These are phyloP conservation scores for Microcebus murinus DNA, from an alignment of 2,113 vertebrate genomes.

Conservation along the genomic window DNA sequence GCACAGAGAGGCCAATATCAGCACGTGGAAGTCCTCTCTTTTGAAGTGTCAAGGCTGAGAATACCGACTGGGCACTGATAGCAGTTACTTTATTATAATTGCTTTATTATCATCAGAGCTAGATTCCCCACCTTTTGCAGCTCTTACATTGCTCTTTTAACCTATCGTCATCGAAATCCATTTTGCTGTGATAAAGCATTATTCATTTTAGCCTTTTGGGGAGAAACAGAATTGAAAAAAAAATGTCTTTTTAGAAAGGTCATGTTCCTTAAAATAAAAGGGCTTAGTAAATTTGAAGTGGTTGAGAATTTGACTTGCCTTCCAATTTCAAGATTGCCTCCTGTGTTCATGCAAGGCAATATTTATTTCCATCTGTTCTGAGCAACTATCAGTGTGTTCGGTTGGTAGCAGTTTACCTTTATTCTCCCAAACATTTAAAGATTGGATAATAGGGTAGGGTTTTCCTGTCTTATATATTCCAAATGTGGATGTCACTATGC, in stretches of 20 bases:
- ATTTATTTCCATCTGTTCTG: constrained; percentile 54
- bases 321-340: constrained; percentile 38
- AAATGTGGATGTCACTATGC: neutral
- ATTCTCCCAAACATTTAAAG: constrained; percentile 33
- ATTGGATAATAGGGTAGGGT: neutral
- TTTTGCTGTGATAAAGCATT: constrained; percentile 35
- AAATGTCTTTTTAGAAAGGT: constrained; percentile 61
- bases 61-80: neutral
- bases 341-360: neutral
- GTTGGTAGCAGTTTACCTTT: constrained; percentile 3
- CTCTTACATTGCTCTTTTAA: constrained; percentile 37
- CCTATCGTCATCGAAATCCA: neutral
- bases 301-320: constrained; percentile 53
- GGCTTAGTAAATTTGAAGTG: constrained; percentile 43
- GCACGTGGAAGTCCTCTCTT: neutral
- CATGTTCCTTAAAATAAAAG: constrained; percentile 70
- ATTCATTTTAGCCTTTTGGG: constrained; percentile 46
- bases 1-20: neutral
- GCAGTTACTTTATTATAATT: neutral
- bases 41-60: neutral
- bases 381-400: neutral
- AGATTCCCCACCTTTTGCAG: neutral
- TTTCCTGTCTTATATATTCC: neutral
- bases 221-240: constrained; percentile 6
- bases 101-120: neutral